phyloP scores from a whole-genome alignment of 2,113 vertebrate genomes.

The Microcebus tavaratra region DNA sequence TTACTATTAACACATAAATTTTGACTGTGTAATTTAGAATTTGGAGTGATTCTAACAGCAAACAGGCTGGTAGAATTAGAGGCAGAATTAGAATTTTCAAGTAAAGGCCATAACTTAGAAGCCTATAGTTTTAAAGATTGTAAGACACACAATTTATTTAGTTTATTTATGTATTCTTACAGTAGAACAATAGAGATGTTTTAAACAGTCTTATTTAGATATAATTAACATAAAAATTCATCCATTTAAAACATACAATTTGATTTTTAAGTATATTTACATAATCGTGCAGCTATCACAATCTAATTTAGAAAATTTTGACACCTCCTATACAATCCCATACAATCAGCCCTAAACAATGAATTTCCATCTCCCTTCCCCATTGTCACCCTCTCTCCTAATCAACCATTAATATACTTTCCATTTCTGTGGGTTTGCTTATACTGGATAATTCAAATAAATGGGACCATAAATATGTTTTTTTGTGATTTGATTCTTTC shows the following conservation, averaged over 20 bases:
- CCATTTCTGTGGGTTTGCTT: not conserved
- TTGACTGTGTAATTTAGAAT: not conserved
- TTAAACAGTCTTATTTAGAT: not conserved
- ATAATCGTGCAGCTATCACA: not conserved
- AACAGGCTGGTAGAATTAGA: not conserved
- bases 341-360: not conserved
- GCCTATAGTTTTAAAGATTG: not conserved
- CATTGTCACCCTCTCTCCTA: not conserved
- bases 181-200: not conserved
- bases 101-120: not conserved
- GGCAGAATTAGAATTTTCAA: not conserved
- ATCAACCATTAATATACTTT: not conserved
- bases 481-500: not conserved
- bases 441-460: not conserved
- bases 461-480: not conserved
- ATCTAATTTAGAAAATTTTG: not conserved
- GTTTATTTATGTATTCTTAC: not conserved
- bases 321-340: not conserved
- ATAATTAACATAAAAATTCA: not conserved
- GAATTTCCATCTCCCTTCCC: not conserved
- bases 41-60: constrained; percentile 1
- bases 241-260: not conserved
- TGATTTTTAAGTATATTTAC: not conserved
- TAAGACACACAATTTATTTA: not conserved
- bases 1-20: not conserved